phyloP scores from a whole-genome alignment of 1,140 invertebrate species.

The Ips typographus region DNA sequence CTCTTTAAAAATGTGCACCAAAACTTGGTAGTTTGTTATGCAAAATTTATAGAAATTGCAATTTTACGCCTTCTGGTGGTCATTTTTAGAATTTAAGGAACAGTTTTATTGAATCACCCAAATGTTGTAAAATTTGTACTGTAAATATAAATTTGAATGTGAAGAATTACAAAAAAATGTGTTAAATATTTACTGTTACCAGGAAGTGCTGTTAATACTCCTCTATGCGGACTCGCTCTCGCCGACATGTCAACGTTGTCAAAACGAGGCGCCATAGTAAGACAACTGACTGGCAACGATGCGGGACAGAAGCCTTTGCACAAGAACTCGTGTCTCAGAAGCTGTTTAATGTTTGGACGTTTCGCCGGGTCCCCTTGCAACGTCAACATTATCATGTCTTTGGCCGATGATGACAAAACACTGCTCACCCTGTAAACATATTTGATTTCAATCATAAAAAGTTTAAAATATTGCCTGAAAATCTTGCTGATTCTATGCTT shows the following conservation, averaged over 20 bases:
- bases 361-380: constrained; percentile 80
- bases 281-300: constrained; percentile 81
- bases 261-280: constrained; percentile 88
- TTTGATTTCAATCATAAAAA: too few species aligned
- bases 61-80: too few species aligned
- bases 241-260: constrained; percentile 59
- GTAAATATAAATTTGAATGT: constrained; percentile 22
- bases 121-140: too few species aligned
- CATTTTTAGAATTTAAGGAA: too few species aligned
- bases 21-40: too few species aligned
- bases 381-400: constrained; percentile 79
- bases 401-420: constrained; percentile 68
- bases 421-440: constrained; percentile 64
- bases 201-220: constrained; percentile 67
- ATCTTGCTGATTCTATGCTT: constrained; percentile 29
- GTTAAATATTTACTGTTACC: constrained; percentile 25
- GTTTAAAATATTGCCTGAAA: too few species aligned
- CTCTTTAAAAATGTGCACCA: too few species aligned
- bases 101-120: too few species aligned
- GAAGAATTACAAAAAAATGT: constrained; percentile 38
- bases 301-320: constrained; percentile 75
- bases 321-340: constrained; percentile 73
- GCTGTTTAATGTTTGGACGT: constrained; percentile 74
- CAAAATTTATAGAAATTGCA: too few species aligned
- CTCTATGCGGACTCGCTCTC: constrained; percentile 57